Evolutionary conservation across 2,888 invertebrate genomes (phyloP), one percentile per base, ranked within the genome.

Genomic region (Penaeus monodon): DNA sequence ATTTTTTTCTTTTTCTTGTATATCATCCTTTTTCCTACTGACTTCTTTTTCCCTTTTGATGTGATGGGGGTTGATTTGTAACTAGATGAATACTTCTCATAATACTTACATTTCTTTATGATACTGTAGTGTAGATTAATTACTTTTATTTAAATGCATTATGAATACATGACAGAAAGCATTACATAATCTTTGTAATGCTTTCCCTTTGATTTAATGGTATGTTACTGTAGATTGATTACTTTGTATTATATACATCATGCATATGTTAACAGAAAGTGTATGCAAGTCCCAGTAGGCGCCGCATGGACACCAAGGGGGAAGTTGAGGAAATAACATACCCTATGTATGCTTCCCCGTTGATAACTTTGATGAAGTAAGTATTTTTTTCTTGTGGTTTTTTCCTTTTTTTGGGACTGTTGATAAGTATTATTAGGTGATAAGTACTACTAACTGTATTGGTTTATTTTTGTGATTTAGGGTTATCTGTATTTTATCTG

Each of bases 271-370:
- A 63, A 81, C 93, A 95, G 94, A 95, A 94, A 92, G 99, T 99
- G 70, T 99, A 98, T 93, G 98, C 99, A 38, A 98, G 98, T 77
- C 99, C 99, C 17, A 98, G 98, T 93, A 95, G 97, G 82, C 94
- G 99, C 92, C 95, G 98, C 93, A 99, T 99, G 98, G 98, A 98
- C 93, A 97, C 97, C 22, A 99, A 99, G 93, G 99, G 99, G 70
- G 99, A 99, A 92, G 95, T 97, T 84, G 99, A 99, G 93, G 98
- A 99, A 94, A 99, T 99, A 93, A 98, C 99, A 73, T 99, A 99
- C 93, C 99, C 99, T 3, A 97, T 94, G 97, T 99, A 91, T 99
- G 98, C 93, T 99, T 99, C 93, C 98, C 98, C 95, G 98, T 99
- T 89, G 99, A 99, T 93, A 98, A 99, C 93, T 99, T 99, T 93